Percentiles rank a stretch among this genome's conserved stretches.
phyloP scores from a whole-genome alignment of 1,140 invertebrate species.

The Zaprionus ghesquierei region DNA sequence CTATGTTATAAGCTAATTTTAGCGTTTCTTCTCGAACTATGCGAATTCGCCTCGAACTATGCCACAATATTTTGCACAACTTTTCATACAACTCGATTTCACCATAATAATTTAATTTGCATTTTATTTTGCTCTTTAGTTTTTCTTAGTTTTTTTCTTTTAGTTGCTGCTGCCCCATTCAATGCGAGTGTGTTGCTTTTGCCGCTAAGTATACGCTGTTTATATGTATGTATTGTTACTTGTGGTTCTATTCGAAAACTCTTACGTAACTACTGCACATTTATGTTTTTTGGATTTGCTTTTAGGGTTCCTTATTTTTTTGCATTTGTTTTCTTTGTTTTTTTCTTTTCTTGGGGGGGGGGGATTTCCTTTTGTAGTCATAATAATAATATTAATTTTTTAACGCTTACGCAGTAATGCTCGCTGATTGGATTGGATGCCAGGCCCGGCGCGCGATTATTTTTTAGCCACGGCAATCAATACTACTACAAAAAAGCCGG shows the following conservation, averaged over 20 bases:
- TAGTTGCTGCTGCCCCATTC: constrained; percentile 24
- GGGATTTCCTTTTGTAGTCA: constrained; percentile 43
- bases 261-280: constrained; percentile 78
- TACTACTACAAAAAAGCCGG: constrained; percentile 20
- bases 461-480: constrained; percentile 32
- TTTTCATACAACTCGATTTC: constrained; percentile 10
- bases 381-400: constrained; percentile 71
- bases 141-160: background rate
- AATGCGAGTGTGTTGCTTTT: constrained; percentile 53
- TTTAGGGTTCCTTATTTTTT: constrained; percentile 22
- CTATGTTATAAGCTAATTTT: constrained; percentile 38
- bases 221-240: constrained; percentile 38
- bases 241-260: constrained; percentile 76
- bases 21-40: constrained; percentile 51
- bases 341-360: constrained; percentile 26
- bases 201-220: constrained; percentile 63
- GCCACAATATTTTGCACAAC: constrained; percentile 9
- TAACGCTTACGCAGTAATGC: constrained; percentile 57
- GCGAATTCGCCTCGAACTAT: constrained; percentile 35
- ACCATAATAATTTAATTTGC: background rate
- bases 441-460: background rate
- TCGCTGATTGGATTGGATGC: constrained; percentile 61
- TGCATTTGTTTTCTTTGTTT: constrained; percentile 28
- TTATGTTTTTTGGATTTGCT: constrained; percentile 52
- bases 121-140: constrained; percentile 5